Evolutionary conservation across 1,140 invertebrate species (phyloP), one percentile per base, ranked within the genome.

Genomic region (Mylabris phalerata): DNA sequence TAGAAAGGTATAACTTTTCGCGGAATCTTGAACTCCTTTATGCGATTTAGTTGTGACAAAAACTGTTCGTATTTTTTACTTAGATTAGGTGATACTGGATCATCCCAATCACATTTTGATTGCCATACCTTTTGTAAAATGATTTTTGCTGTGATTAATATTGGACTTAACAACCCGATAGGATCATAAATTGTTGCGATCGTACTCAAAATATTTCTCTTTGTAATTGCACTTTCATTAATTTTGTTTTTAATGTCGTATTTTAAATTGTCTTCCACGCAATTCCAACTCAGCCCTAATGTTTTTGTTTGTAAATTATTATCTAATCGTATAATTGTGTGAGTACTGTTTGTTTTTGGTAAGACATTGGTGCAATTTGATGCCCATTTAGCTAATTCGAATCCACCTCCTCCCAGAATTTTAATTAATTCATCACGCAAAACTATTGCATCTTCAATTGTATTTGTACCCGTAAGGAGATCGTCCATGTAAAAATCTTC

Each of bases 401-500:
- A 65, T 1, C 61, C 46, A 9, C 46, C 61, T 13, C 9, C 2
- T 2, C 38, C 10, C 11, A 65, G 48, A 48, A 65, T 58, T 19
- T 38, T 13, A 7, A 25, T 57, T 3, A 71, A 49, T 40, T 71
- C 57, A n/a, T 63, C 46, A n/a, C 49, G 44, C 0, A 68, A 6
- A 25, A 46, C 24, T 44, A 60, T 48, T 6, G 61, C 64, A 27
- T 65, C 48, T 45, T 67, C 60, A 9, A 55, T 27, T 13, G 19
- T 61, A 55, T 71, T 54, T 13, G 63, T 68, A 38, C 75, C 75
- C 10, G 68, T 66, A 5, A 77, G 52, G 7, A 75, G 25, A 61
- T 79, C 75, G 47, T 79, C 76, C 0, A 78, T 71, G 57, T 77
- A 79, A 54, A 74, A 75, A 60, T 75, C 71, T 24, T 57, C 54